These are phyloP conservation scores for Bolborhynchus lineola DNA, from an alignment of 2,113 vertebrate genomes.

Conservation along the genomic window DNA sequence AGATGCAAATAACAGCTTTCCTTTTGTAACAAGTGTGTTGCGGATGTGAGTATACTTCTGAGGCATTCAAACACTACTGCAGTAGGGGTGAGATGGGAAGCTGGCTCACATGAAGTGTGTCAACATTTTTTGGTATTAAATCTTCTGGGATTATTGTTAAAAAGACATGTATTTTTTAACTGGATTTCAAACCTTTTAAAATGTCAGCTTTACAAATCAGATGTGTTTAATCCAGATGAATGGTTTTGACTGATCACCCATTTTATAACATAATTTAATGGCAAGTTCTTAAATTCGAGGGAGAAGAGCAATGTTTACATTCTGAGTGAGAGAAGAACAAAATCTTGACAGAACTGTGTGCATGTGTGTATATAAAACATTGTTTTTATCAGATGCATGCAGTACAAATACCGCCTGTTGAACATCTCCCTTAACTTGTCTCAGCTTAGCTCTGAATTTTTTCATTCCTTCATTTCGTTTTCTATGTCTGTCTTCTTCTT, in stretches of 20 bases:
- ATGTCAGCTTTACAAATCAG: background rate
- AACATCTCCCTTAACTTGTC: background rate
- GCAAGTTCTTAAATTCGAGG: background rate
- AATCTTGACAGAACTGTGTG: background rate
- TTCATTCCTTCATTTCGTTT: background rate
- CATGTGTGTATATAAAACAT: background rate
- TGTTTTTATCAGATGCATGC: background rate
- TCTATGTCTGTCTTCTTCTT: background rate
- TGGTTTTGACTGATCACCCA: background rate
- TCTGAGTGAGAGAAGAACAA: background rate
- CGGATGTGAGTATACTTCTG: background rate
- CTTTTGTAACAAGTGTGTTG: background rate
- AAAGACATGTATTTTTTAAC: background rate
- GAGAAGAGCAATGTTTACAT: background rate
- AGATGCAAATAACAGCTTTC: background rate
- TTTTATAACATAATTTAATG: background rate
- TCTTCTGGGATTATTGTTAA: background rate
- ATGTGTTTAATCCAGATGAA: background rate
- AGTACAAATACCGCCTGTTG: background rate
- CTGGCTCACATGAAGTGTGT: background rate
- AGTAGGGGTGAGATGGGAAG: background rate
- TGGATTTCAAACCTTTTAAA: background rate
- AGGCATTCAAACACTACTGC: background rate
- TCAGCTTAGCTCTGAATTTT: background rate
- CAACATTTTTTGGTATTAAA: background rate